Base-by-base conservation (phyloP, 1,140 invertebrate species). In the Trichonephila inaurata region DNA sequence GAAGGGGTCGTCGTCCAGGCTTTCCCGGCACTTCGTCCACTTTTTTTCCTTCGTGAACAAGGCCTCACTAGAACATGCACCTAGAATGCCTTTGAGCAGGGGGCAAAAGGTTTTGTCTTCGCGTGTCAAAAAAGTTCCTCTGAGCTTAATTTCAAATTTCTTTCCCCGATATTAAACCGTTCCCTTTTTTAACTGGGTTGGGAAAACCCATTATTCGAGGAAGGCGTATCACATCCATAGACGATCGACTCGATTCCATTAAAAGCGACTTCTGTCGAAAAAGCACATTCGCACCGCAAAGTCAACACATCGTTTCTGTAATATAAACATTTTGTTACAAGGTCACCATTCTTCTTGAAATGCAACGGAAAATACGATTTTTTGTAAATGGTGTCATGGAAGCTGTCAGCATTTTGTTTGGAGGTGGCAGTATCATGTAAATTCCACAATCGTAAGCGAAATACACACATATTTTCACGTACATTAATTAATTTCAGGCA, bases 21-120 rank as follows among this genome's bases (percentile, higher is more conserved):
- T 24, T 3, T 77, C 33, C 3, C 1, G 12, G 19, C 61, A 21
- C 61, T 62, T 16, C 16, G 61, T 95, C 64, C 99, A 99, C 95
- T 94, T 94, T 8, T 94, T 95, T 64, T 95, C 95, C 14, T 93
- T 91, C 85, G 94, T 94, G 28, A 96, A 94, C 95, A 96, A 96
- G 19, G 95, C 96, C 16, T 88, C 24, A 96, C 95, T 14, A 21
- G 95, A 96, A 4, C 96, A 95, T 77, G 95, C 95, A 16, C 95
- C 94, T 18, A 96, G 90, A 21, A 96, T 95, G 28, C 94, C 81
- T 95, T 95, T 96, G 95, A 33, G 95, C 95, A n/a, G 89, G 90
- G 19, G 96, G 94, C 85, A 95, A 93, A 33, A 92, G 89, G 33
- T 24, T 88, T 62, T 28, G 95, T 95, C 28, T 94, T 85, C 8